Base-by-base conservation (phyloP, 2,888 invertebrate species). In the Sussaba pulchella region DNA sequence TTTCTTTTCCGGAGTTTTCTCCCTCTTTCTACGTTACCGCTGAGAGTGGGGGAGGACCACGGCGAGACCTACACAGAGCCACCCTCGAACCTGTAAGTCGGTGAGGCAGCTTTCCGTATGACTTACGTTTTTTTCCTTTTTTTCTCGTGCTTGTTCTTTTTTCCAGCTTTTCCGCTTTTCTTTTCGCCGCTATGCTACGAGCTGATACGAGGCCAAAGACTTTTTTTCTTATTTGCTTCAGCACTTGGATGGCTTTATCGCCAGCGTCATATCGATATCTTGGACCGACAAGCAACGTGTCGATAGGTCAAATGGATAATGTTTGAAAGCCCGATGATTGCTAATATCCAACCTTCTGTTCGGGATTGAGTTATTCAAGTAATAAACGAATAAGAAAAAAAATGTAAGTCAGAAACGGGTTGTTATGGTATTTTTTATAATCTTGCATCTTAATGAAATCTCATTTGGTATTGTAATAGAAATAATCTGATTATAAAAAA, bases 1-100 rank as follows among this genome's bases (percentile, higher is more conserved):
- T 78, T 81, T 73, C 61, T 78, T 76, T 73, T 14, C 72, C 24
- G 19, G 57, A 66, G 70, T 74, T 77, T 74, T 59, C 67, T 14
- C 39, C 61, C 39, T 26, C 69, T 67, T 59, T 71, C 45, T 50
- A 9, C 52, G 31, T 17, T 66, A 24, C 41, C 14, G 31, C 59
- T 47, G 61, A 64, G 39, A 6, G 36, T 31, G 31, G 6, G 26
- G 45, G 70, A 17, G 31, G 12, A 61, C 17, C 8, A n/a, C 10
- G 21, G 26, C n/a, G 64, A 36, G 17, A 10, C 64, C 10, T 43
- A 12, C 21, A 14, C 57, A 10, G n/a, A 26, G 31, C 76, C 36
- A 70, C 43, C 47, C 57, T 14, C 19, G 5, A 45, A n/a, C 66
- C 36, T 36, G 45, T 50, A 64, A 50, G 54, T 17, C 4, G 31